phyloP scores from a whole-genome alignment of 1,140 invertebrate species.

The Micrasema minimum region DNA sequence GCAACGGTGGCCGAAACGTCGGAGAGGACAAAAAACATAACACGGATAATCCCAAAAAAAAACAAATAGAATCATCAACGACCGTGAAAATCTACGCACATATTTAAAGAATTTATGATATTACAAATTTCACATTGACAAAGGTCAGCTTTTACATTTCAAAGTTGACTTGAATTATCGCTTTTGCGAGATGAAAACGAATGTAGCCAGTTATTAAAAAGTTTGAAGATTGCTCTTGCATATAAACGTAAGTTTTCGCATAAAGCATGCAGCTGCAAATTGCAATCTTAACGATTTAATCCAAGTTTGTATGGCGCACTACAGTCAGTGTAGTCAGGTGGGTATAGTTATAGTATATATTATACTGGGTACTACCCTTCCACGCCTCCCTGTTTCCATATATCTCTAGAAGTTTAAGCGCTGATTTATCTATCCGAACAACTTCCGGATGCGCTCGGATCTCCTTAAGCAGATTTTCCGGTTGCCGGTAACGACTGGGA shows the following conservation, averaged over 20 bases:
- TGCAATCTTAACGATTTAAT: conserved; percentile 15
- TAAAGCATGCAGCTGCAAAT: conserved; percentile 18
- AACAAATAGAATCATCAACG: too few relatives aligned
- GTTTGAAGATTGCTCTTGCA: conserved; percentile 9
- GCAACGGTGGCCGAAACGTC: too few relatives aligned
- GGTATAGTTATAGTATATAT: too few relatives aligned
- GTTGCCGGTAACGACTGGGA: conserved; percentile 12
- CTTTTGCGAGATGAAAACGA: too few relatives aligned
- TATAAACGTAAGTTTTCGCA: conserved; percentile 6
- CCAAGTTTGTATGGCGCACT: conserved; percentile 13
- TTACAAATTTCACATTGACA: too few relatives aligned
- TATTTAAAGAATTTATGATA: too few relatives aligned
- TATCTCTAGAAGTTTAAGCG: conserved; percentile 23
- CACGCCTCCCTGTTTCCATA: conserved; percentile 4
- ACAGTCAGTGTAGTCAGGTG: conserved; percentile 2
- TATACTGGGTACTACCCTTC: conserved; percentile 18
- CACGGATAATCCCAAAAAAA: too few relatives aligned
- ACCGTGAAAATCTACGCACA: too few relatives aligned
- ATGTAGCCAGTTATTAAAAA: neutral
- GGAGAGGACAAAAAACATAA: too few relatives aligned
- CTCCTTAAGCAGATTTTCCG: conserved; percentile 11
- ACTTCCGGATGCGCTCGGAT: conserved; percentile 28
- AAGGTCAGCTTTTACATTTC: too few relatives aligned
- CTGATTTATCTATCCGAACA: conserved; percentile 27
- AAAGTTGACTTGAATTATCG: too few relatives aligned